Base-by-base conservation (phyloP, 1,140 invertebrate species). In the Brachionus asplanchnoidis region DNA sequence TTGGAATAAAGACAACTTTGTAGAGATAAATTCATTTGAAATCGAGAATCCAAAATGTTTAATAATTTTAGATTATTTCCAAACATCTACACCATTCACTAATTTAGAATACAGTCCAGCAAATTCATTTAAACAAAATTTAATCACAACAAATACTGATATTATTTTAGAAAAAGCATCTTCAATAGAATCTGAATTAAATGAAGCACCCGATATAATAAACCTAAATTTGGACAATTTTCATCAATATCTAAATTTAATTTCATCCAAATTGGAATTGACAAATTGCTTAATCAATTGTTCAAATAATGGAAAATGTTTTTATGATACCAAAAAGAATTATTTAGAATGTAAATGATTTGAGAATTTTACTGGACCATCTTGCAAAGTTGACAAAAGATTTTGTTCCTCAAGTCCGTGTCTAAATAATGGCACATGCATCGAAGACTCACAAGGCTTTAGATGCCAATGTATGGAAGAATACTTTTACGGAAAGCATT, bases 281-380 rank as follows among this genome's bases (percentile, higher is more conserved):
- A 70, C 11, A n/a, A 32, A 70, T 40, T 70, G 66, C 66, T 14
- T 70, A 3, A 14, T 36, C 11, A 70, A 70, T 36, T 70, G 66
- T 70, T 36, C 66, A 32, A 70, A n/a, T 40, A 70, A 40, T 36
- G 66, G 66, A 6, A 70, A 17, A 40, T 70, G 66, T 12, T 20
- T 20, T 20, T n/a, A 36, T 12, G 1, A 32, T n/a, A 28, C 46
- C 14, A 78, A 78, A 14, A 46, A 46, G n/a, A 85, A 86, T 46
- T 85, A 84, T 4, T 87, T 85, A 75, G 66, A 77, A 68, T 88
- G 87, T 70, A 80, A 77, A 44, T 88, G 87, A 85, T 23, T 53
- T 12, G 85, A 86, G 42, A 86, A 87, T 85, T 84, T 70, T 70
- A 36, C 0, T 53, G 82, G 82, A 17, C 3, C 40, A 8, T 23